Base-by-base conservation (phyloP, 2,797 vertebrate genomes). In the Pangasius macronema region DNA sequence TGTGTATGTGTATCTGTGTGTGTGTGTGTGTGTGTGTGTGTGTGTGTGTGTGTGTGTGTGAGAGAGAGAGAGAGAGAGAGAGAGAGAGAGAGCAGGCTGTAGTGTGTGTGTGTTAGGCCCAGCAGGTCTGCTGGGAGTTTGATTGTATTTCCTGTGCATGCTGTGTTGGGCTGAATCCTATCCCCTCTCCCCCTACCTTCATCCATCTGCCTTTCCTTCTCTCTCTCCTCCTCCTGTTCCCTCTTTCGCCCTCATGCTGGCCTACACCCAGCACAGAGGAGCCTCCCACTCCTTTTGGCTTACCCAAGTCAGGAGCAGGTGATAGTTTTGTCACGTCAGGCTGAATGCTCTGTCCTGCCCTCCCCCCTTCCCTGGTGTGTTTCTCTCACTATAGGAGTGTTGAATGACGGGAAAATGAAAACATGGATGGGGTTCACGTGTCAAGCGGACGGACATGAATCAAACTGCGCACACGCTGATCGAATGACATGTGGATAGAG, bases 71-170 rank as follows among this genome's bases (percentile, higher is more conserved):
- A 68, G 42, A 82, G 53, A 75, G 80, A 83, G 67, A 79, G 65
- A 63, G 73, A 77, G 49, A 67, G 57, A 83, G 53, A 61, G 81
- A 87, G 82, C 79, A 46, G 51, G 82, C 80, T 88, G 87, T 85
- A 85, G 51, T 53, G 16, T 42, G 53, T 84, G 87, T 88, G 89
- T 86, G 90, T 90, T 84, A 86, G 86, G 87, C 93, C 63, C 93
- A 94, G 91, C 89, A 87, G 90, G 94, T 94, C 94, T 93, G 94
- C 93, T 94, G 95, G 88, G 94, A 93, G 89, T 93, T 89, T 94
- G 92, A 92, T 93, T 92, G 89, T 86, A 89, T 92, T 96, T 95
- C 95, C 94, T 94, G 94, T 36, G 85, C 94, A 83, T 92, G 93
- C 91, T 89, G 92, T 70, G 91, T 82, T 90, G 89, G 82, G 89